Percentiles rank a stretch among this genome's conserved stretches.
Evolutionary conservation across 2,888 invertebrate genomes (phyloP).

Genomic region (Eudasyphora cyanicolor): DNA sequence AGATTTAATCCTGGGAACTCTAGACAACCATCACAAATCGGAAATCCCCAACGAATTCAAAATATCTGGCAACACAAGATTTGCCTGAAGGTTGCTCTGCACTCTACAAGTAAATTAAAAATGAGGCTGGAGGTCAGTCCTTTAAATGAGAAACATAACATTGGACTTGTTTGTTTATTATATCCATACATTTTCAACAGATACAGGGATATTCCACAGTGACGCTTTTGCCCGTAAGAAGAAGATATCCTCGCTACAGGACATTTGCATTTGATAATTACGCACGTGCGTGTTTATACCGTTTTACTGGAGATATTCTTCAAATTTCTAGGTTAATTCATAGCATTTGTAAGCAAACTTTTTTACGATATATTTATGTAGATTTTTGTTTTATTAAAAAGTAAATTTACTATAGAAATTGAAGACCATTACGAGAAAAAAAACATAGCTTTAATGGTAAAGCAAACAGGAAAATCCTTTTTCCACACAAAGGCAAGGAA

Average conservation of each 20-base stretch:
- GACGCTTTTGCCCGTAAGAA: background rate
- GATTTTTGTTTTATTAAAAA: slow-evolving; percentile 6
- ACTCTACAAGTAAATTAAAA: no score
- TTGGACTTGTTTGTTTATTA: background rate
- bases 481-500: no score
- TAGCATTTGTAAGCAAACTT: slow-evolving; percentile 22
- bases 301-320: background rate
- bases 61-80: no score
- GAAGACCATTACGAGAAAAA: background rate
- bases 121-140: no score
- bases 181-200: background rate
- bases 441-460: background rate
- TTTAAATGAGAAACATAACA: background rate
- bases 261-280: slow-evolving; percentile 15
- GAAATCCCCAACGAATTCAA: no score
- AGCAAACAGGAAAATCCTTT: background rate
- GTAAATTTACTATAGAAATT: slow-evolving; percentile 14
- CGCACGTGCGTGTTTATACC: slow-evolving; percentile 15
- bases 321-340: slow-evolving; percentile 23
- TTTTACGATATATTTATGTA: slow-evolving; percentile 24
- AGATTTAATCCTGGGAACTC: no score
- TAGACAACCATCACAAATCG: no score
- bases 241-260: background rate
- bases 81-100: no score
- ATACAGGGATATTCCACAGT: no score